Evolutionary conservation across 2,113 vertebrate genomes (phyloP).

Genomic region (Pluvialis apricaria): DNA sequence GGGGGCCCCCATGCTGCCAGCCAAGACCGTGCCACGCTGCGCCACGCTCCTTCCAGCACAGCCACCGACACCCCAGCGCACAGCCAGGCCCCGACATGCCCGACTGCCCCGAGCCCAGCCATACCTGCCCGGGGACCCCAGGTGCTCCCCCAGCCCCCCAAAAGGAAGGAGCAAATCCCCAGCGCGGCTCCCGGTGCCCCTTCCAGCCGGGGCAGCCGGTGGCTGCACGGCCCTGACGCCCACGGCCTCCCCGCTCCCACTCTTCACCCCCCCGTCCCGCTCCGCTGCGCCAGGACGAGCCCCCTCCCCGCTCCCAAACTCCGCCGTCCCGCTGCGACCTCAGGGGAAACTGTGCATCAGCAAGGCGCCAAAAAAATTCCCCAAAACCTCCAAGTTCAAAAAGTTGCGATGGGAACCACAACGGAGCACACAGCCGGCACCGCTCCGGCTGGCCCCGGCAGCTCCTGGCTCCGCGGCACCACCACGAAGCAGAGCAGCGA

Average conservation of each 20-base stretch:
- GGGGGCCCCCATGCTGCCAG: rapidly evolving
- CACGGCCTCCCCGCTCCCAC: neutral
- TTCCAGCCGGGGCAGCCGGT: neutral
- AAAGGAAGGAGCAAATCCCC: neutral
- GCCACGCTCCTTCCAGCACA: neutral
- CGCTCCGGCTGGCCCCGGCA: rapidly evolving
- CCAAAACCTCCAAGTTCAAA: neutral
- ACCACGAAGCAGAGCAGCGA: neutral
- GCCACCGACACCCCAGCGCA: too few species aligned
- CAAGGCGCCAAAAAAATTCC: neutral
- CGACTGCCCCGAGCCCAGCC: neutral
- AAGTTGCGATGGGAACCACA: rapidly evolving
- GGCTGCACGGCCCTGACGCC: neutral
- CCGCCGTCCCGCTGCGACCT: rapidly evolving
- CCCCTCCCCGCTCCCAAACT: too few species aligned
- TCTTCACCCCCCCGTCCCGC: neutral
- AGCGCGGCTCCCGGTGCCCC: neutral
- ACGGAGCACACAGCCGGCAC: neutral
- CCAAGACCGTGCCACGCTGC: neutral
- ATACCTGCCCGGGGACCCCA: too few species aligned
- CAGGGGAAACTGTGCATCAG: rapidly evolving
- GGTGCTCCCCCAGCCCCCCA: neutral
- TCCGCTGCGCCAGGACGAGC: neutral
- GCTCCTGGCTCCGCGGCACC: neutral
- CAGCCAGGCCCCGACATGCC: neutral